phyloP scores from a whole-genome alignment of 2,888 invertebrate species.

The Drosophila prostipennis region DNA sequence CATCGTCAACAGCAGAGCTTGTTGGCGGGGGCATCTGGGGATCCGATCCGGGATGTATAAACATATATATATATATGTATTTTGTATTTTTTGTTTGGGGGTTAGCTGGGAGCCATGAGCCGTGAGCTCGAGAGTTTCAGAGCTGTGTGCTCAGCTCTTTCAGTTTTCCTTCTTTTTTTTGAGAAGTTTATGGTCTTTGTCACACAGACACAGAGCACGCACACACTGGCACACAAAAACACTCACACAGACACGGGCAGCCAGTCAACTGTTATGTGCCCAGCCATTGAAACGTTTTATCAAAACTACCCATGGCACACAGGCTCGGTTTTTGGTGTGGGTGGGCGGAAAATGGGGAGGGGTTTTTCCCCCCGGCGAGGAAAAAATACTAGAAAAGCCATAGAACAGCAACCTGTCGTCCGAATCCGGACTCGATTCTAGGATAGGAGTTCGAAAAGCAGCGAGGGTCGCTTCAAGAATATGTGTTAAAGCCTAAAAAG shows the following conservation, averaged over 20 bases:
- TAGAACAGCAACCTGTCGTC: constrained; percentile 70
- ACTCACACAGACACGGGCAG: constrained; percentile 62
- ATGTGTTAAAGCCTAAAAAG: background rate
- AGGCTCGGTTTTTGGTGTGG: constrained; percentile 8
- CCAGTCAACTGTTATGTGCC: constrained; percentile 77
- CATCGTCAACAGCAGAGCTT: constrained; percentile 72
- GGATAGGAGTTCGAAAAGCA: background rate
- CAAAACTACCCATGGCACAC: constrained; percentile 73
- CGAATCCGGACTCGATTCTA: constrained; percentile 29
- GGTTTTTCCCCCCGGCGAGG: constrained; percentile 3
- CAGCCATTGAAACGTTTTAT: constrained; percentile 78
- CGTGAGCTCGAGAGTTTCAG: constrained; percentile 35
- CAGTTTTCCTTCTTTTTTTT: constrained; percentile 52
- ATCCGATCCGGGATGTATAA: background rate
- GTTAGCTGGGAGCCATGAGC: constrained; percentile 23
- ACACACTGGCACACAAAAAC: constrained; percentile 20
- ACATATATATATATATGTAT: background rate
- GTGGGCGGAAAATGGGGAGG: background rate
- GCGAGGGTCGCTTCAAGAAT: background rate
- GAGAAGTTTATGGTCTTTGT: constrained; percentile 72
- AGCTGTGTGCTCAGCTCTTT: constrained; percentile 65
- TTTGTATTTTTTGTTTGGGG: constrained; percentile 6
- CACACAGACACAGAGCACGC: constrained; percentile 54
- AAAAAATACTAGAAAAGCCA: constrained; percentile 38
- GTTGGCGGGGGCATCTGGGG: constrained; percentile 5